phyloP scores from a whole-genome alignment of 2,888 invertebrate genomes.

The Mellilla xanthometata region DNA sequence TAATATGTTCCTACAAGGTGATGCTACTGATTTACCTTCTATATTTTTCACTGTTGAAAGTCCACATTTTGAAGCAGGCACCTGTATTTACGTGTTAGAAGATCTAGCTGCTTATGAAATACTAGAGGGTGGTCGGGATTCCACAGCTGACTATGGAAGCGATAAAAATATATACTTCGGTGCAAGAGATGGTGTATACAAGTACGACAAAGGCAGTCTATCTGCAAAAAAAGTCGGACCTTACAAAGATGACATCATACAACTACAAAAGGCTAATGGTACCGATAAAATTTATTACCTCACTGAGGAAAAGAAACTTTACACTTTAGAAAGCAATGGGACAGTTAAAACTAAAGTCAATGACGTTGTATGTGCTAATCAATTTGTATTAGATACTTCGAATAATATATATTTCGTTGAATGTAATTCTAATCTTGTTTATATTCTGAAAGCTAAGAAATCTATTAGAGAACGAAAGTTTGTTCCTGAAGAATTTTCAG shows the following conservation, averaged over 20 bases:
- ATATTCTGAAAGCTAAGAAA: slow-evolving; percentile 48
- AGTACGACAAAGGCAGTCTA: slow-evolving; percentile 48
- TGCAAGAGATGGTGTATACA: slow-evolving; percentile 55
- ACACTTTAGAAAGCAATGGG: slow-evolving; percentile 51
- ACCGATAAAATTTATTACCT: slow-evolving; percentile 51
- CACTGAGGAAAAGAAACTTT: slow-evolving; percentile 47
- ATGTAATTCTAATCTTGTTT: slow-evolving; percentile 49
- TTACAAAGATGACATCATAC: slow-evolving; percentile 56
- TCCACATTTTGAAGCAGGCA: slow-evolving; percentile 52
- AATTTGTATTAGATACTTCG: slow-evolving; percentile 65
- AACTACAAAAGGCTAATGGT: slow-evolving; percentile 63
- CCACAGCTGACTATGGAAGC: slow-evolving; percentile 54
- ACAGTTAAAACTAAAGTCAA: slow-evolving; percentile 46
- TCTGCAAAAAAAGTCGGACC: slow-evolving; percentile 59
- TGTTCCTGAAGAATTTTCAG: slow-evolving; percentile 48
- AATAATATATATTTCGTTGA: slow-evolving; percentile 62
- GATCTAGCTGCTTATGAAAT: slow-evolving; percentile 62
- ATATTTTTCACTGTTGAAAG: slow-evolving; percentile 61
- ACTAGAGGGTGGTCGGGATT: slow-evolving; percentile 61
- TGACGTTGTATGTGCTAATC: slow-evolving; percentile 46
- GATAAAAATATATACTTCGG: slow-evolving; percentile 56
- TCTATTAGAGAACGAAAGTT: slow-evolving; percentile 32
- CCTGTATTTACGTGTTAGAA: slow-evolving; percentile 64
- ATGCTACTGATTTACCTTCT: slow-evolving; percentile 52
- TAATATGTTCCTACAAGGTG: slow-evolving; percentile 43